Conservation (phyloP, 2,797 vertebrate genomes). For the Coracias cyanogaster region DNA sequence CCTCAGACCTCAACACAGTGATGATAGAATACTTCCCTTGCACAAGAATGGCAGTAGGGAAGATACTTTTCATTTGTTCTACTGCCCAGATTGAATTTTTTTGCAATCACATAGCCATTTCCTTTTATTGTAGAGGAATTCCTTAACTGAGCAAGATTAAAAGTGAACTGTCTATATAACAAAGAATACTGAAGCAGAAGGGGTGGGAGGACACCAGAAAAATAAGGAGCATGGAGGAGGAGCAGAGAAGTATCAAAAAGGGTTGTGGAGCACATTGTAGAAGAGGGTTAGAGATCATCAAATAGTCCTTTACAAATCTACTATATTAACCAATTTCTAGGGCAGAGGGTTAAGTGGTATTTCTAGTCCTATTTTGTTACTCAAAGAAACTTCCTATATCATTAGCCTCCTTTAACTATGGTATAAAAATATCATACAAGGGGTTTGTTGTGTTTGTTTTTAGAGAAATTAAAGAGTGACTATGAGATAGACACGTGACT, state of each 20-base stretch:
- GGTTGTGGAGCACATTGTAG: constrained; percentile 16
- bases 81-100: not conserved
- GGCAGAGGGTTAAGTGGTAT: constrained; percentile 62
- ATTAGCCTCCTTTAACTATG: constrained; percentile 46
- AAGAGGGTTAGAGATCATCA: constrained; percentile 44
- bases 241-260: constrained; percentile 46
- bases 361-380: constrained; percentile 58
- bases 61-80: not conserved
- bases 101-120: not conserved
- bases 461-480: not conserved
- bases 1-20: not conserved
- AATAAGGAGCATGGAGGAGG: constrained; percentile 48
- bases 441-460: constrained; percentile 27
- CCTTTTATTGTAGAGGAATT: constrained; percentile 8
- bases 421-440: not conserved
- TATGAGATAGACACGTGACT: not conserved
- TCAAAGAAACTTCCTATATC: constrained; percentile 57
- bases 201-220: constrained; percentile 10
- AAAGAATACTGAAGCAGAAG: constrained; percentile 50
- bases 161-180: constrained; percentile 23
- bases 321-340: constrained; percentile 63
- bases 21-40: not conserved
- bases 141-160: constrained; percentile 58
- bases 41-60: not conserved
- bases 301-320: constrained; percentile 52